Evolutionary conservation across 2,888 invertebrate species (phyloP), one percentile per base, ranked within the genome.

Genomic region (Electrophaes corylata): DNA sequence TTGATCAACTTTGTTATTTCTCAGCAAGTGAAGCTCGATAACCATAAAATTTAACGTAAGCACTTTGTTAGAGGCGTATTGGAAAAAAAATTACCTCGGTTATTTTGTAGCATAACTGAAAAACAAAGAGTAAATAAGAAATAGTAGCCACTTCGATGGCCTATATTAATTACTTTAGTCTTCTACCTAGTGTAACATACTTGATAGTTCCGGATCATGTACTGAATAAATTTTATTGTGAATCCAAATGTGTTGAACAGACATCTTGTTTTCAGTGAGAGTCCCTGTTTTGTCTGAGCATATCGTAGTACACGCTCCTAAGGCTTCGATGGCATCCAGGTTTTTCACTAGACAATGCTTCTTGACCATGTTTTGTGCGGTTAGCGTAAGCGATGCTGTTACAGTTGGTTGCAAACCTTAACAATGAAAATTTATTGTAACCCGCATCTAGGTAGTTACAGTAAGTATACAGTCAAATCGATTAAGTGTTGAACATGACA

Each of bases 271-370:
- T 88, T 99, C 98, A 2, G 99, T 99, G 44, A 99, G 93, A 5
- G 99, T 99, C 62, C 99, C 99, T 57, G 99, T 99, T 91, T 99
- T 99, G 89, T 99, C 99, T 2, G 99, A 99, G 91, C 99, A 99
- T 88, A 99, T 99, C 61, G 98, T 98, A 54, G 98, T 98, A 52
- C 99, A 99, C 8, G 99, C 99, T 37, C 99, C 99, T 52, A 99
- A 93, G 1, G 99, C 99, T 92, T 99, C 99, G 20, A 99, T 98
- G 69, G 99, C 98, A 91, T 99, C 99, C 83, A 99, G 93, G 90
- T 99, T 99, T 94, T 99, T 99, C 0, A 99, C 98, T 74, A 99
- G 92, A 79, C 99, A 99, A 83, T 99, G 98, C 93, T 98, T 99
- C 63, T 96, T 96, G 57, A 99, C 98, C 99, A 99, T 99, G 76